Percentiles rank a stretch among this genome's conserved stretches.
phyloP scores from a whole-genome alignment of 2,113 vertebrate genomes.

The Lampris incognitus region DNA sequence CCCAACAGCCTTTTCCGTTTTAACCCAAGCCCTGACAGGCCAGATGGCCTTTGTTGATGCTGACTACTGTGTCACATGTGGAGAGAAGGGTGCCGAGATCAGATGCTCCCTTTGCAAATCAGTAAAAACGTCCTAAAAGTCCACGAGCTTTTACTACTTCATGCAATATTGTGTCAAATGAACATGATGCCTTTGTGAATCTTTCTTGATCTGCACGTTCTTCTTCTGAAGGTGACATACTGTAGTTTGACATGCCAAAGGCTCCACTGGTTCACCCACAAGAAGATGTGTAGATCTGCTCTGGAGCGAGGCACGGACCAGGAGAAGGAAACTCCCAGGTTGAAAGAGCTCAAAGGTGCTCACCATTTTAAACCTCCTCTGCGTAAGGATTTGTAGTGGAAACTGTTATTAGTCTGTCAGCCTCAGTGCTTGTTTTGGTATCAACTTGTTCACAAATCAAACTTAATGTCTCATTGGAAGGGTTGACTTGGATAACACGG shows the following conservation, averaged over 20 bases:
- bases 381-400: too few species aligned
- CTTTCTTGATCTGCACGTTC: constrained; percentile 8
- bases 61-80: constrained; percentile 93
- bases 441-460: too few species aligned
- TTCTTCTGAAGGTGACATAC: constrained; percentile 84
- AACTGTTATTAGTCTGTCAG: too few species aligned
- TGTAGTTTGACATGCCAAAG: constrained; percentile 88
- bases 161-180: neutral
- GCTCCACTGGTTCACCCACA: constrained; percentile 92
- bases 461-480: too few species aligned
- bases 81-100: constrained; percentile 92
- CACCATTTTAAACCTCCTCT: neutral
- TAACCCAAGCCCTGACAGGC: constrained; percentile 93
- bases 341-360: constrained; percentile 80
- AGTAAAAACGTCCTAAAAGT: constrained; percentile 75
- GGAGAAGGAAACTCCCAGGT: constrained; percentile 79
- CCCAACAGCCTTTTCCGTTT: constrained; percentile 93
- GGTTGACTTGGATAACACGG: too few species aligned
- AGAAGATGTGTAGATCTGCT: constrained; percentile 85
- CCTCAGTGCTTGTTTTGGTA: too few species aligned
- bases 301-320: constrained; percentile 84
- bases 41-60: constrained; percentile 93
- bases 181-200: too few species aligned
- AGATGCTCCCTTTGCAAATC: constrained; percentile 94
- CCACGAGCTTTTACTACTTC: too few species aligned